Evolutionary conservation across 2,797 vertebrate genomes (phyloP).

Genomic region (Labroides dimidiatus): DNA sequence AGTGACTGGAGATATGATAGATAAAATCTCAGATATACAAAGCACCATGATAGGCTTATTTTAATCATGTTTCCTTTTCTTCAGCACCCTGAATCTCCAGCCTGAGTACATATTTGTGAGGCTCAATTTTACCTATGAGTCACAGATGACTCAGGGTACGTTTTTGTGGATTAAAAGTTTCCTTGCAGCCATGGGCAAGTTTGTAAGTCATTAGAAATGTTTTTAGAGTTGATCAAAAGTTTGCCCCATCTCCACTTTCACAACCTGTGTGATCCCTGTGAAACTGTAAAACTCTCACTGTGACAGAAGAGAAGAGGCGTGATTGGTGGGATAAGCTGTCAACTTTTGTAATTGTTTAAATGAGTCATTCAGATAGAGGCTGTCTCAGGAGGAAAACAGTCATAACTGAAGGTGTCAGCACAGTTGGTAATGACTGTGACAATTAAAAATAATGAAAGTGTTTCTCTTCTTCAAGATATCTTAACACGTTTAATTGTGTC

Average conservation of each 20-base stretch:
- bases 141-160: conserved; percentile 35
- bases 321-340: conserved; percentile 12
- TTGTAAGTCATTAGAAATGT: conserved; percentile 55
- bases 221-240: conserved; percentile 27
- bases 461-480: too few relatives aligned
- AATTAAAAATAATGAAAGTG: not conserved
- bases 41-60: conserved; percentile 48
- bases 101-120: conserved; percentile 65
- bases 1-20: conserved; percentile 49
- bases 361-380: conserved; percentile 31
- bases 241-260: not conserved
- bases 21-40: conserved; percentile 52
- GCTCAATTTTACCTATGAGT: conserved; percentile 55
- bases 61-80: conserved; percentile 67
- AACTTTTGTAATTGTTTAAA: conserved; percentile 28
- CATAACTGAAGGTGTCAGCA: conserved; percentile 17
- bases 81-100: conserved; percentile 57
- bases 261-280: not conserved
- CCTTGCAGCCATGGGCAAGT: conserved; percentile 46
- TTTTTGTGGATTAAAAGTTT: conserved; percentile 59
- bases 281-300: conserved; percentile 7
- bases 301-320: conserved; percentile 18
- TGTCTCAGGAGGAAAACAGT: conserved; percentile 26
- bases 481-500: too few relatives aligned
- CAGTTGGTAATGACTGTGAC: conserved; percentile 8